Conservation (phyloP, 2,888 invertebrate species). For the Leucophora obtusa region DNA sequence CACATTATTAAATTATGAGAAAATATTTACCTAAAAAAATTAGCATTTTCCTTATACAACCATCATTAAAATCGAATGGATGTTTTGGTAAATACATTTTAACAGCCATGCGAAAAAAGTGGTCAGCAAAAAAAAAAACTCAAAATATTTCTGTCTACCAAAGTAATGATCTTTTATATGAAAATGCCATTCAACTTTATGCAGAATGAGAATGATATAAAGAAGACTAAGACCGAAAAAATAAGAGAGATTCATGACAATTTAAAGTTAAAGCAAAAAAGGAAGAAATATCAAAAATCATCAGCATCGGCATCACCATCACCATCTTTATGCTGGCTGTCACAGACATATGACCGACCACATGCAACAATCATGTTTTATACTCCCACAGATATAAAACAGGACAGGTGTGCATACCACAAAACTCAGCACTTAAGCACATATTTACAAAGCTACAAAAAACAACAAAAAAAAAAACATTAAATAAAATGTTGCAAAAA, state of each 20-base stretch:
- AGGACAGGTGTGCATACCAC: slow-evolving; percentile 65
- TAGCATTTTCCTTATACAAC: slow-evolving; percentile 63
- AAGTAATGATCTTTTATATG: slow-evolving; percentile 55
- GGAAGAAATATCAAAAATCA: slow-evolving; percentile 49
- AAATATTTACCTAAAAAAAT: slow-evolving; percentile 59
- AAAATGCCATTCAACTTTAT: slow-evolving; percentile 63
- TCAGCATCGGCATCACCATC: slow-evolving; percentile 60
- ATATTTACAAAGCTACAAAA: no score
- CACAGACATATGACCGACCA: slow-evolving; percentile 39
- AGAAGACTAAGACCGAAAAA: slow-evolving; percentile 43
- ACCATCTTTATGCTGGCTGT: slow-evolving; percentile 49
- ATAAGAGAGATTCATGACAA: slow-evolving; percentile 13
- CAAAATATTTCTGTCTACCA: slow-evolving; percentile 27
- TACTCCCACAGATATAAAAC: slow-evolving; percentile 62
- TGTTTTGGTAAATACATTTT: slow-evolving; percentile 59
- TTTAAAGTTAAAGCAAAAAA: slow-evolving; percentile 5
- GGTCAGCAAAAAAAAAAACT: slow-evolving; percentile 14
- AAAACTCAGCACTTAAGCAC: slow-evolving; percentile 47
- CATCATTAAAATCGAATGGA: slow-evolving; percentile 63
- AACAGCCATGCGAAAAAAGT: slow-evolving; percentile 36
- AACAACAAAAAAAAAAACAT: slow-evolving; percentile 1
- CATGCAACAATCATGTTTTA: slow-evolving; percentile 61
- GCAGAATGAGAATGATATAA: slow-evolving; percentile 33
- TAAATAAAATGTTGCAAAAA: slow-evolving; percentile 28
- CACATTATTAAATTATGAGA: slow-evolving; percentile 62